A percentile compares a stretch with the other conserved stretches of the same genome.
Conservation (phyloP, 2,888 invertebrate species). For the Sinopyrophorus schimmeli region DNA sequence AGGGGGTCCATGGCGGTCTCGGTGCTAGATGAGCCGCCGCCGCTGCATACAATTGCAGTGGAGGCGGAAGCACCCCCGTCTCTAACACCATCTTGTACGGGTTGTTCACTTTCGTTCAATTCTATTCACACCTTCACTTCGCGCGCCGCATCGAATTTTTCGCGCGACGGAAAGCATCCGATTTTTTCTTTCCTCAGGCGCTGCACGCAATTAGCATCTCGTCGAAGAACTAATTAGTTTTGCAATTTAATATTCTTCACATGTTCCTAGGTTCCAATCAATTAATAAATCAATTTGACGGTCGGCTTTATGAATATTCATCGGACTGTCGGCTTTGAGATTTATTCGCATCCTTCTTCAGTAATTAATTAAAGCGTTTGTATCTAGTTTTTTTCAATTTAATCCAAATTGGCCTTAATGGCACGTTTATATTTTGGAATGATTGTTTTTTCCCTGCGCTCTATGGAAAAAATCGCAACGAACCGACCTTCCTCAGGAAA, state of each 20-base stretch:
- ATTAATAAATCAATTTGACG: slow-evolving; percentile 32
- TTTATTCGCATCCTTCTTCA: slow-evolving; percentile 24
- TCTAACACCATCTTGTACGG: slow-evolving; percentile 65
- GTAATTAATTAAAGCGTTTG: slow-evolving; percentile 19
- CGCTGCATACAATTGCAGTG: slow-evolving; percentile 71
- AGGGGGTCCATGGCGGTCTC: slow-evolving; percentile 59
- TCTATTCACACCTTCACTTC: slow-evolving; percentile 24
- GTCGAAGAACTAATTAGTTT: slow-evolving; percentile 12
- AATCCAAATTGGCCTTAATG: too few species aligned
- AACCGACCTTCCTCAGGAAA: not conserved
- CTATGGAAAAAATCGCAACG: too few species aligned
- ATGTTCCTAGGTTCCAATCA: slow-evolving; percentile 21
- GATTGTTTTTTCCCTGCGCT: too few species aligned
- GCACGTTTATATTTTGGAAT: too few species aligned
- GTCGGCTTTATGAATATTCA: slow-evolving; percentile 28
- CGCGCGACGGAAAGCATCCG: too few species aligned
- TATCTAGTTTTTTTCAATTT: too few species aligned
- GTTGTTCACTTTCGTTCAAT: slow-evolving; percentile 40
- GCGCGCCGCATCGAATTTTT: too few species aligned
- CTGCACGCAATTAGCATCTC: slow-evolving; percentile 2
- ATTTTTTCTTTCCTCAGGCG: too few species aligned
- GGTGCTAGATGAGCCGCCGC: slow-evolving; percentile 68
- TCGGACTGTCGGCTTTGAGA: slow-evolving; percentile 17
- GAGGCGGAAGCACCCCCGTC: slow-evolving; percentile 67
- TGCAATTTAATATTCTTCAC: slow-evolving; percentile 21